Evolutionary conservation across 2,797 vertebrate genomes (phyloP).

Genomic region (Amazonetta brasiliensis): DNA sequence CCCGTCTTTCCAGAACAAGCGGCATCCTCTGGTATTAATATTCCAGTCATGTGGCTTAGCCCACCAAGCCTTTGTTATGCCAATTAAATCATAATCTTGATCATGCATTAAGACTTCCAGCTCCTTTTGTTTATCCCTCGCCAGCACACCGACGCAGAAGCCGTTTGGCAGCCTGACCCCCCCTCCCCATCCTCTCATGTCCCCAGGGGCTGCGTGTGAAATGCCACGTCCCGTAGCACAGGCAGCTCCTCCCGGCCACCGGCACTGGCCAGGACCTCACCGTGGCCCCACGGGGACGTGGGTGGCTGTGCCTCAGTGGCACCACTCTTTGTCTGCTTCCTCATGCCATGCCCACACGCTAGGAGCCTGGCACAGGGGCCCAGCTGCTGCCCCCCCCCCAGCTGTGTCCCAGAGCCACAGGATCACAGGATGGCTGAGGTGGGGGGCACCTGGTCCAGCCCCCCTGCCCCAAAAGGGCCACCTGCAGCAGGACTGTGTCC

Average conservation of each 20-base stretch:
- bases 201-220: not conserved
- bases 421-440: not conserved
- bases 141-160: rapidly evolving
- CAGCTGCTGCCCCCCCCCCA: not conserved
- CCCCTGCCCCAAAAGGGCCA: not conserved
- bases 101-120: not conserved
- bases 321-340: not conserved
- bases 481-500: not conserved
- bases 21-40: slow-evolving; percentile 30
- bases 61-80: slow-evolving; percentile 45
- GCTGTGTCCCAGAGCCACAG: not conserved
- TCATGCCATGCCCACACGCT: too few relatives aligned
- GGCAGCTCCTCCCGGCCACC: not conserved
- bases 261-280: not conserved
- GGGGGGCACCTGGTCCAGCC: not conserved
- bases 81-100: slow-evolving; percentile 56
- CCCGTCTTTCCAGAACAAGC: slow-evolving; percentile 2
- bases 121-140: not conserved
- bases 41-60: slow-evolving; percentile 40
- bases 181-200: not conserved
- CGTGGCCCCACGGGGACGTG: not conserved
- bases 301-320: not conserved
- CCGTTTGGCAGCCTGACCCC: not conserved
- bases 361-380: not conserved
- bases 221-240: rapidly evolving